Percentiles rank a stretch among this genome's conserved stretches.
Conservation (phyloP, 2,113 vertebrate genomes). For the Saguinus imperator region DNA sequence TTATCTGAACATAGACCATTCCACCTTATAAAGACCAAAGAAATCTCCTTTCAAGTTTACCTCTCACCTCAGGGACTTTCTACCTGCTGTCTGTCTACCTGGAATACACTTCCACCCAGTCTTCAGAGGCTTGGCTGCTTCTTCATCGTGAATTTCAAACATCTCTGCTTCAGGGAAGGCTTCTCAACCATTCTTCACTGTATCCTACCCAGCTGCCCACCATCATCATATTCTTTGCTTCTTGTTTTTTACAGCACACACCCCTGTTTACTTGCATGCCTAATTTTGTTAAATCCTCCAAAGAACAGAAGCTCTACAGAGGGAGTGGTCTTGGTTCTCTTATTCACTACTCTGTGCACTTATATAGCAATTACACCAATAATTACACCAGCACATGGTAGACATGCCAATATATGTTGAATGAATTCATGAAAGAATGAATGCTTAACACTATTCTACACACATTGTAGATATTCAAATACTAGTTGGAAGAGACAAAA, state of each 20-base stretch:
- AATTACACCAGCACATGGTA: not conserved
- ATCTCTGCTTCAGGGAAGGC: not conserved
- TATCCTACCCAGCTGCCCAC: not conserved
- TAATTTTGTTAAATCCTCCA: not conserved
- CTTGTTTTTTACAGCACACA: not conserved
- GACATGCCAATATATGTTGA: not conserved
- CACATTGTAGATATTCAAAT: not conserved
- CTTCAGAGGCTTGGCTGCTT: not conserved
- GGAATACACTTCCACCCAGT: not conserved
- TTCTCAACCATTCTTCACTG: not conserved
- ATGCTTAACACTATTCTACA: not conserved
- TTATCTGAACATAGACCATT: not conserved
- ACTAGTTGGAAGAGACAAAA: constrained; percentile 23
- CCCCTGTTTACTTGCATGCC: not conserved
- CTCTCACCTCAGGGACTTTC: not conserved
- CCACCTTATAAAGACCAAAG: not conserved
- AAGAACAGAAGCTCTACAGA: not conserved
- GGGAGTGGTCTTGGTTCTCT: not conserved
- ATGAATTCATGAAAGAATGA: constrained; percentile 1
- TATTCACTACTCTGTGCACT: not conserved
- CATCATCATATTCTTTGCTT: not conserved
- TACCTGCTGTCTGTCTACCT: not conserved
- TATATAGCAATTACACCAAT: not conserved
- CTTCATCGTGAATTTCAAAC: not conserved
- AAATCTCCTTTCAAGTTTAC: not conserved